phyloP scores from a whole-genome alignment of 2,888 invertebrate genomes.

The Andrena praecox region DNA sequence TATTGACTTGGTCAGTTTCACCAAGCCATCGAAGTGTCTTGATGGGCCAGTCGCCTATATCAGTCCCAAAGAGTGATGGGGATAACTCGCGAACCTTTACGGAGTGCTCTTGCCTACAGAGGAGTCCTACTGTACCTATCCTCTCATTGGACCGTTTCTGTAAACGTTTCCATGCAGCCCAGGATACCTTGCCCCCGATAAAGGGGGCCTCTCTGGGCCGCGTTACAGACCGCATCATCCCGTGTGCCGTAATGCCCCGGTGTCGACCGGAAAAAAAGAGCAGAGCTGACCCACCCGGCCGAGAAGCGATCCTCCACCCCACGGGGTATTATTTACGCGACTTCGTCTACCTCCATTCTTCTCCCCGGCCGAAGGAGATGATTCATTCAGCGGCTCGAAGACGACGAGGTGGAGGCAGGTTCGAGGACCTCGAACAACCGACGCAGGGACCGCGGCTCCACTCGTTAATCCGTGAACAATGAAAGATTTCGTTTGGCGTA shows the following conservation, averaged over 20 bases:
- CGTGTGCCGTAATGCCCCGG: conserved; percentile 22
- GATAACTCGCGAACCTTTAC: too few species aligned
- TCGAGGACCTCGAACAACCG: conserved; percentile 57
- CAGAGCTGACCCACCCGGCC: conserved; percentile 24
- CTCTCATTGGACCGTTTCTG: background rate
- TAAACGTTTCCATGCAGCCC: conserved; percentile 15
- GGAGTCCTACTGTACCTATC: background rate
- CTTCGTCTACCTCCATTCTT: conserved; percentile 57
- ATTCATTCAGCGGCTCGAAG: conserved; percentile 66
- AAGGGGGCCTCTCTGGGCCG: conserved; percentile 21
- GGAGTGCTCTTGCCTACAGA: background rate
- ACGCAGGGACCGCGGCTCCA: conserved; percentile 55
- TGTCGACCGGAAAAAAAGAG: conserved; percentile 41
- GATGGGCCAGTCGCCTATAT: too few species aligned
- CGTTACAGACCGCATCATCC: conserved; percentile 43
- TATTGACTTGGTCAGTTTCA: too few species aligned
- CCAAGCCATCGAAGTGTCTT: too few species aligned
- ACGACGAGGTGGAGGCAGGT: conserved; percentile 38
- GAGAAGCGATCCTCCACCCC: conserved; percentile 60
- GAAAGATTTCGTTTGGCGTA: conserved; percentile 69
- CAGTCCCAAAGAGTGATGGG: too few species aligned
- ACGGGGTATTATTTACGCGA: conserved; percentile 67
- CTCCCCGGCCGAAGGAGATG: conserved; percentile 55
- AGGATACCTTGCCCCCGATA: conserved; percentile 32
- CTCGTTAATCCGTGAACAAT: conserved; percentile 80